Base-by-base conservation (phyloP, 2,888 invertebrate genomes). In the Cartodere bifasciata region DNA sequence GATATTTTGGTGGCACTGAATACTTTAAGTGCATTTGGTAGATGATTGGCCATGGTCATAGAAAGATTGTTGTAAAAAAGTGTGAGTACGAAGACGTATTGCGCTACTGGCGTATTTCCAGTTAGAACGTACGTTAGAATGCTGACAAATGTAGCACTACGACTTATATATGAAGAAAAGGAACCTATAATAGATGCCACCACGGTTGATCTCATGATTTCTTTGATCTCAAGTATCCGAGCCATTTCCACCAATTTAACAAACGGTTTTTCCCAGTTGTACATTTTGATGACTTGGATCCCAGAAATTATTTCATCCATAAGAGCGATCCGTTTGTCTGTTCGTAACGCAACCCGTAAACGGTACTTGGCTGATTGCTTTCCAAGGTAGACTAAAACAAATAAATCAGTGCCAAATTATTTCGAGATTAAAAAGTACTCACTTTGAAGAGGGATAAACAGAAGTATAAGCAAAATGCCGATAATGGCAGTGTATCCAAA, bases 81-180 rank as follows among this genome's bases (percentile, higher is more conserved):
- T 61, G 52, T 2, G 64, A 57, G 1, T 71, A 49, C 2, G 63
- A n/a, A n/a, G n/a, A n/a, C n/a, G n/a, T n/a, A n/a, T n/a, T n/a
- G n/a, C n/a, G 74, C 71, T 42, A 60, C 49, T 6, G 63, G 72
- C 11, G 65, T 65, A 44, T 69, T 68, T 1, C 75, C 78, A 37
- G 71, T 57, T 1, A 81, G 58, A 5, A 78, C 74, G 47, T 75
- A 83, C 1, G 76, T 68, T 14, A 81, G 63, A 28, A 87, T 67
- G 1, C 82, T 81, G 29, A 80, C 69, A 49, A 78, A 81, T 7
- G 85, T 63, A 1, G 86, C 77, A 21, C 84, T 68, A 39, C 86
- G 73, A 44, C 82, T 78, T 0, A 83, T 80, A 50, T 82, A 84
- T 25, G 85, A 75, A 63, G 79, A 76, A 51, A 73, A 62, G 46